Evolutionary conservation across 2,113 vertebrate species (phyloP).

Genomic region (Microtus richardsoni): DNA sequence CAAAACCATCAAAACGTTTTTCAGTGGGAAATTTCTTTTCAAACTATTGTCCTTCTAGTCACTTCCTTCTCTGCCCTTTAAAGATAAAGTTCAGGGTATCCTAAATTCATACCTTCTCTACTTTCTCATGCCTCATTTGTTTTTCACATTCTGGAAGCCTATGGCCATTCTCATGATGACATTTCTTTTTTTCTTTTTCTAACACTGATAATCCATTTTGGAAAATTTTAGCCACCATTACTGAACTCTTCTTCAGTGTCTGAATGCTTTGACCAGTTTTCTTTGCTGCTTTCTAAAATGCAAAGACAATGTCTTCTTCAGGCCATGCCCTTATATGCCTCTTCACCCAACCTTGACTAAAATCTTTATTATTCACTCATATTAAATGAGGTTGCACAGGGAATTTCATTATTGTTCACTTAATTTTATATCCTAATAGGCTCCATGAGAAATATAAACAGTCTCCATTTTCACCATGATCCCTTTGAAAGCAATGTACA

Average conservation of each 20-base stretch:
- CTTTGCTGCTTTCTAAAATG: not conserved
- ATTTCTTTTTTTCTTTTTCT: not conserved
- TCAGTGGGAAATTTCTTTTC: not conserved
- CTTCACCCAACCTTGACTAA: not conserved
- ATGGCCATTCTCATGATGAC: not conserved
- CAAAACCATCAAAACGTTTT: not conserved
- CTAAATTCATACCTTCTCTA: not conserved
- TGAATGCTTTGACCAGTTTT: not conserved
- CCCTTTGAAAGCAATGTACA: not conserved
- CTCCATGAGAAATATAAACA: not conserved
- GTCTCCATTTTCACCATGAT: not conserved
- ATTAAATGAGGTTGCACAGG: not conserved
- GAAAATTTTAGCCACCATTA: not conserved
- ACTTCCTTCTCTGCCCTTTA: not conserved
- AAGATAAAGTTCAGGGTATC: not conserved
- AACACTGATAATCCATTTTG: not conserved
- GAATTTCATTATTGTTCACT: not conserved
- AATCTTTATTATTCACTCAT: not conserved
- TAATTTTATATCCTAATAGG: not conserved
- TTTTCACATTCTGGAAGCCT: not conserved
- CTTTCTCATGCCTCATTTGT: not conserved
- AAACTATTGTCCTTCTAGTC: too few species aligned
- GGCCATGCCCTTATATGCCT: not conserved
- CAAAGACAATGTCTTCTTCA: not conserved
- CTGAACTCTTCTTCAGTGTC: not conserved